phyloP scores from a whole-genome alignment of 2,888 invertebrate genomes.

The Clunio marinus region DNA sequence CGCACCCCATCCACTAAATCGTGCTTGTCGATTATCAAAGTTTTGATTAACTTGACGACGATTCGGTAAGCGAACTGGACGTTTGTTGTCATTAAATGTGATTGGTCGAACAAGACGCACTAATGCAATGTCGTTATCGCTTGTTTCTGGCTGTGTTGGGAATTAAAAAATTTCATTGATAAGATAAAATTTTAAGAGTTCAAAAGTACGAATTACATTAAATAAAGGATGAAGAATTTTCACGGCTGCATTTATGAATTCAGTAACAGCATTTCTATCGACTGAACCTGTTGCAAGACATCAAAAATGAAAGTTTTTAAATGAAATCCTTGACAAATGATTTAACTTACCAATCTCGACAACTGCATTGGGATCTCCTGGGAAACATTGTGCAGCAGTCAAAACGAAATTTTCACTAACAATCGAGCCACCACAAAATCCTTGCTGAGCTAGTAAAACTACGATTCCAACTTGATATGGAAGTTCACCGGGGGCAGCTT shows the following conservation, averaged over 20 bases:
- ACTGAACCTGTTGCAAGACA: too few species aligned
- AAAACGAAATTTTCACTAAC: neutral
- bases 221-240: neutral
- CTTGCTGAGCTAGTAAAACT: neutral
- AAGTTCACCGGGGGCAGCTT: neutral
- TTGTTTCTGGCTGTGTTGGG: neutral
- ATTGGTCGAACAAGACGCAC: constrained; percentile 6
- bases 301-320: neutral
- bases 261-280: neutral
- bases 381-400: constrained; percentile 10
- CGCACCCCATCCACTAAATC: neutral
- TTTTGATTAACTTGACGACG: constrained; percentile 9
- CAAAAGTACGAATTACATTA: neutral
- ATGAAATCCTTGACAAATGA: too few species aligned
- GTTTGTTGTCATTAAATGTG: neutral
- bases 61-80: neutral
- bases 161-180: constrained; percentile 2
- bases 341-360: constrained; percentile 5
- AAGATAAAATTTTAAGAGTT: neutral
- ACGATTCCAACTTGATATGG: constrained; percentile 22
- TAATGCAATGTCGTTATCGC: constrained; percentile 8
- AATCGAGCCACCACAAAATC: constrained; percentile 18
- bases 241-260: constrained; percentile 7
- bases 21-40: constrained; percentile 11
- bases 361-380: neutral